Evolutionary conservation across 2,888 invertebrate species (phyloP).

Genomic region (Heteropelma amictum): DNA sequence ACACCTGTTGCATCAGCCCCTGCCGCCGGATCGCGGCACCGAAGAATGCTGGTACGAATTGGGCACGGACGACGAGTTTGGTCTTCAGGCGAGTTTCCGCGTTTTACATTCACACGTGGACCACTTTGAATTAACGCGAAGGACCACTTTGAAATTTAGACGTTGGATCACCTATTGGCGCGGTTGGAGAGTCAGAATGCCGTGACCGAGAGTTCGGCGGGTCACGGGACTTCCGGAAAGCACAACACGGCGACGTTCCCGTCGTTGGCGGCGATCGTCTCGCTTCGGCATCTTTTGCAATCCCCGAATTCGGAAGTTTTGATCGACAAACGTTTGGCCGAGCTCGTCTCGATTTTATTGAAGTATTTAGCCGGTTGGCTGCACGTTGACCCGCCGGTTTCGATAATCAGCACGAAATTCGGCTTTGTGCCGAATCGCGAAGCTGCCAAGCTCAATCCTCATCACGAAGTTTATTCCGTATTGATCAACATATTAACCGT

Average conservation of each 20-base stretch:
- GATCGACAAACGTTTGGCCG: constrained; percentile 63
- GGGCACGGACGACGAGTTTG: constrained; percentile 65
- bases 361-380: constrained; percentile 73
- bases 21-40: constrained; percentile 69
- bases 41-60: constrained; percentile 73
- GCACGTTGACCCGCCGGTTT: constrained; percentile 70
- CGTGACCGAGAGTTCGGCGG: constrained; percentile 61
- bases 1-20: constrained; percentile 68
- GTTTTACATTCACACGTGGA: no score
- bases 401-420: constrained; percentile 68
- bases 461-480: constrained; percentile 68
- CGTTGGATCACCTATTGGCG: constrained; percentile 65
- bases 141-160: constrained; percentile 54
- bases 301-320: constrained; percentile 64
- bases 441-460: constrained; percentile 69
- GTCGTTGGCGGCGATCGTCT: constrained; percentile 67
- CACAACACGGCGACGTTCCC: constrained; percentile 66
- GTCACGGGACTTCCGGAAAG: constrained; percentile 54
- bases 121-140: no score
- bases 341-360: constrained; percentile 64
- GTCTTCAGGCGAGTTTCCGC: constrained; percentile 63
- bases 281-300: constrained; percentile 68
- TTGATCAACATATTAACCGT: constrained; percentile 65
- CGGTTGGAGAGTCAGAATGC: constrained; percentile 66
- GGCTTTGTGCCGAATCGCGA: constrained; percentile 73